phyloP scores from a whole-genome alignment of 2,888 invertebrate genomes.

The Latrodectus elegans region DNA sequence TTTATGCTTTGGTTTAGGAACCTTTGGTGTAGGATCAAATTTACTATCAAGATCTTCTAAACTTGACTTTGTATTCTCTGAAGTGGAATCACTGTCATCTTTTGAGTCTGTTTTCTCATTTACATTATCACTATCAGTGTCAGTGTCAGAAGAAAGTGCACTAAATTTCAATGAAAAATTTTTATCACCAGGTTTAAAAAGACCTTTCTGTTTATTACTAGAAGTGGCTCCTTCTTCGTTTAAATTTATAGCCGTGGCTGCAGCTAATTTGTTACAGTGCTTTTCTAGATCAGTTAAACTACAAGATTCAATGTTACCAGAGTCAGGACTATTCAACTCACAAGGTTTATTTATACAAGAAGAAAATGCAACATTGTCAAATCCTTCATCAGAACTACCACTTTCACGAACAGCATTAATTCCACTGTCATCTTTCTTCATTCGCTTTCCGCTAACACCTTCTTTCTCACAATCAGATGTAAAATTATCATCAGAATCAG shows the following conservation, averaged over 20 bases:
- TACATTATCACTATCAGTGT: slow-evolving; percentile 19
- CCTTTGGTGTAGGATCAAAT: slow-evolving; percentile 70
- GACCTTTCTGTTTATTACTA: not conserved
- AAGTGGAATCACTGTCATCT: not conserved
- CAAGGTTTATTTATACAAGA: not conserved
- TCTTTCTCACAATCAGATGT: not conserved
- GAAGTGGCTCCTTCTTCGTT: not conserved
- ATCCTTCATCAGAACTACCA: slow-evolving; percentile 38
- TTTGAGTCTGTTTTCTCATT: slow-evolving; percentile 1
- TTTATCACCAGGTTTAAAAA: not conserved
- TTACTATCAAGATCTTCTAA: slow-evolving; percentile 20
- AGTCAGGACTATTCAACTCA: slow-evolving; percentile 42
- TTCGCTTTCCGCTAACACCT: slow-evolving; percentile 17
- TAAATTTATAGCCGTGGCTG: not conserved
- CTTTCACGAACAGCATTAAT: slow-evolving; percentile 47
- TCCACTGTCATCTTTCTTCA: slow-evolving; percentile 68
- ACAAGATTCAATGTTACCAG: slow-evolving; percentile 41
- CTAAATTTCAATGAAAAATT: not conserved
- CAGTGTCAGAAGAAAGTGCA: not conserved
- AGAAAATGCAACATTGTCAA: slow-evolving; percentile 12
- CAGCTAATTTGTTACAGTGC: not conserved
- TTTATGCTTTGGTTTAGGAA: slow-evolving; percentile 80
- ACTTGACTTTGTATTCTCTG: not conserved
- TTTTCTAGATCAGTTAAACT: not conserved
- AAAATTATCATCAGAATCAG: not conserved